A percentile compares a stretch with the other conserved stretches of the same genome.
These are phyloP conservation scores for Poecile montanus DNA, from an alignment of 2,797 vertebrate genomes.

Conservation along the genomic window DNA sequence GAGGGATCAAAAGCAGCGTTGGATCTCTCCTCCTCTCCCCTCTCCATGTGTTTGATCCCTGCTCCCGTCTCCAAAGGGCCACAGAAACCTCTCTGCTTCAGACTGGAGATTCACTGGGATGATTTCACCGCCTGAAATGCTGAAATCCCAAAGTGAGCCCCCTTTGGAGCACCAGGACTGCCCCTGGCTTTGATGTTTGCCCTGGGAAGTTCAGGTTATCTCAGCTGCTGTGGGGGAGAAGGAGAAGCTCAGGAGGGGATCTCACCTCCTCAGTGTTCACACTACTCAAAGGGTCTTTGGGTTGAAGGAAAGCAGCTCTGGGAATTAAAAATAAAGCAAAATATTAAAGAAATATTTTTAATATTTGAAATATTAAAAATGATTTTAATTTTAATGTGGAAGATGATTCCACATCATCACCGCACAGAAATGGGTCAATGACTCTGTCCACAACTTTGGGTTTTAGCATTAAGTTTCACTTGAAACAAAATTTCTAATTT, in stretches of 20 bases:
- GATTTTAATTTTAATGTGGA: too few relatives aligned
- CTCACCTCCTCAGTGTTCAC: rapidly evolving
- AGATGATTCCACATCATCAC: background rate
- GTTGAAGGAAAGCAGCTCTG: background rate
- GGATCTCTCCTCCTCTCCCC: conserved; percentile 77
- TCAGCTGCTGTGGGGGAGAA: rapidly evolving
- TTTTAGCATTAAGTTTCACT: background rate
- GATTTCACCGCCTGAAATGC: conserved; percentile 38
- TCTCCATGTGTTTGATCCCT: conserved; percentile 81
- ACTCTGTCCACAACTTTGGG: background rate
- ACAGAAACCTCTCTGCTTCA: conserved; percentile 63
- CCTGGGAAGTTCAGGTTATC: conserved; percentile 38
- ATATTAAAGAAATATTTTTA: too few relatives aligned
- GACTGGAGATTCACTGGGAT: conserved; percentile 51
- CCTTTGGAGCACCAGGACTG: conserved; percentile 31
- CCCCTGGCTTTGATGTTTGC: background rate
- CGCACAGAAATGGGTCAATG: background rate
- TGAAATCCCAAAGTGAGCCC: background rate
- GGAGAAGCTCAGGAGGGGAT: background rate
- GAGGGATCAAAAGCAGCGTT: conserved; percentile 82
- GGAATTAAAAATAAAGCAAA: background rate
- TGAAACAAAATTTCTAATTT: background rate
- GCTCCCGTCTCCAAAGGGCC: conserved; percentile 76
- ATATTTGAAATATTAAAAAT: too few relatives aligned
- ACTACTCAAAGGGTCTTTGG: background rate